Evolutionary conservation across 2,113 vertebrate species (phyloP), one percentile per base, ranked within the genome.

Genomic region (Falcunculus frontatus): DNA sequence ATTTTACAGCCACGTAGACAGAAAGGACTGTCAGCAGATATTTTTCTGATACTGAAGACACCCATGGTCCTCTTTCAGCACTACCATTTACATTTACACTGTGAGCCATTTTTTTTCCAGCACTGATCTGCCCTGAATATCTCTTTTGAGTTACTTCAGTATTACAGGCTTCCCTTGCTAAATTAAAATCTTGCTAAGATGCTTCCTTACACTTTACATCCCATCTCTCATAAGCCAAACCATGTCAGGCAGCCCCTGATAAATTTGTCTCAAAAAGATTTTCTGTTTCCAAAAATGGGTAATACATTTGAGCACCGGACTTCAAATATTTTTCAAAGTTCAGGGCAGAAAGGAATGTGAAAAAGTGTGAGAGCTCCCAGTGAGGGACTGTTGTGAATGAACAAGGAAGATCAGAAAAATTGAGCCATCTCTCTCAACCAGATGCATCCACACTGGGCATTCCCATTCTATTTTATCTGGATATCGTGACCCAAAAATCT

Each of bases 301-400:
- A 32, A 73, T 7, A 19, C 17, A 46, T 70, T 68, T 5, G 7
- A 41, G 41, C n/a, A 3, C 5, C 0, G 0, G 10, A 53, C 32
- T 76, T 87, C 29, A 93, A 76, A 72, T 46, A 39, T 46, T 79
- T 32, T 46, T 41, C 1, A 0, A 67, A 68, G 11, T 41, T 37
- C 12, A 33, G 26, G 23, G 21, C 8, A 73, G 41, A 89, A 47
- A 75, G 6, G 39, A 79, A 53, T 1, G 1, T 46, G 18, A 21
- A 62, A 75, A 89, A 60, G 11, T 12, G 41, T 32, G 62, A 76
- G 33, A 7, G 15, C 3, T 63, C 16, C 19, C 37, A 57, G 55
- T 47, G 29, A 70, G 17, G 23, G 16, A 9, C 70, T 60, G 29
- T 49, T 9, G 5, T 42, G 20, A 90, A 76, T 25, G 18, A 76